Evolutionary conservation across 2,888 invertebrate genomes (phyloP).

Genomic region (Ligdia adustata): DNA sequence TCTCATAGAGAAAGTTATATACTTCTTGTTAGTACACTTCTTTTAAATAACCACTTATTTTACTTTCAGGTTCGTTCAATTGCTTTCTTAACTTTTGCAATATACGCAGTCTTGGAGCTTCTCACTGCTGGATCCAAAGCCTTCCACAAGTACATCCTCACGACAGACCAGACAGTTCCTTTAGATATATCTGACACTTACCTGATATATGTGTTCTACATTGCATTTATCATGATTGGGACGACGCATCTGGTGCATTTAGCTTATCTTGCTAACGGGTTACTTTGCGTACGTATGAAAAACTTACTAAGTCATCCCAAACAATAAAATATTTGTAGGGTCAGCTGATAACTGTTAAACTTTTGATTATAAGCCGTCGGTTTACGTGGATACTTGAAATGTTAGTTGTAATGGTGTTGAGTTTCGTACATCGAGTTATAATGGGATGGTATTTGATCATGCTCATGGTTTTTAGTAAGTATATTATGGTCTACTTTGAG

Average conservation of each 20-base stretch:
- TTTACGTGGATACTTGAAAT: slow-evolving; percentile 46
- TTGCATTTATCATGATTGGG: not conserved
- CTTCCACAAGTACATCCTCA: not conserved
- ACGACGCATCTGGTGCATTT: not conserved
- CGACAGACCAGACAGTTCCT: not conserved
- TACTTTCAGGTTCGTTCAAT: slow-evolving; percentile 48
- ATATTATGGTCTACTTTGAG: too few species aligned
- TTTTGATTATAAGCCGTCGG: slow-evolving; percentile 48
- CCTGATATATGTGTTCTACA: not conserved
- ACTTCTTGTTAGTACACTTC: too few species aligned
- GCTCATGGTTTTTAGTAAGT: slow-evolving; percentile 56
- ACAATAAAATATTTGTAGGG: too few species aligned
- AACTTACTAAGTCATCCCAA: too few species aligned
- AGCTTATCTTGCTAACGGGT: not conserved
- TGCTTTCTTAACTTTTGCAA: slow-evolving; percentile 42
- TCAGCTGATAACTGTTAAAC: slow-evolving; percentile 28
- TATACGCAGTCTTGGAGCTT: slow-evolving; percentile 26
- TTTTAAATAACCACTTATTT: too few species aligned
- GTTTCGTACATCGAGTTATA: slow-evolving; percentile 41
- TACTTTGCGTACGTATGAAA: slow-evolving; percentile 7
- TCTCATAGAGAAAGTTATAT: too few species aligned
- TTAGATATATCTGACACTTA: not conserved
- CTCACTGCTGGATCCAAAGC: not conserved
- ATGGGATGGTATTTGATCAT: slow-evolving; percentile 58
- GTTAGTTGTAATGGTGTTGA: slow-evolving; percentile 31